Conservation (phyloP, 2,797 vertebrate genomes). For the Sardinella longiceps region DNA sequence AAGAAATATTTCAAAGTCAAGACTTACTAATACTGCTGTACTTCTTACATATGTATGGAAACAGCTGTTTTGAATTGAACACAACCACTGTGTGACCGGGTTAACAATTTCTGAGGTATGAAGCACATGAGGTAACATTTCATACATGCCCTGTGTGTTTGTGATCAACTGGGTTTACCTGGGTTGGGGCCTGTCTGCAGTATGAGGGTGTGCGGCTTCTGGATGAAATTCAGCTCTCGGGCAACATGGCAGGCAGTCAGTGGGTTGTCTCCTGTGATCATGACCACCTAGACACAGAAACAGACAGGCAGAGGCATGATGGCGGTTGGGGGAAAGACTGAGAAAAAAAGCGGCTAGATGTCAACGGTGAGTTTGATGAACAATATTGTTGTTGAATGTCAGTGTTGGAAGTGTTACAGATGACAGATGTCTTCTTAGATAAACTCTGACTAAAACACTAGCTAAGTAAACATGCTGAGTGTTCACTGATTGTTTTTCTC, state of each 20-base stretch:
- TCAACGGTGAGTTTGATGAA: neutral
- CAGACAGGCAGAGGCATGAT: conserved; percentile 5
- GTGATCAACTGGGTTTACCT: conserved; percentile 63
- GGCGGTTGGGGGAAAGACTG: neutral
- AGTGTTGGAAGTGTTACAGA: neutral
- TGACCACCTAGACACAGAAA: conserved; percentile 92
- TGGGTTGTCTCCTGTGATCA: conserved; percentile 97
- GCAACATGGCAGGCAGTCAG: conserved; percentile 96
- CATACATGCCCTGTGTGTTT: neutral
- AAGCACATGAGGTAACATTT: neutral
- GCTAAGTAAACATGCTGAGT: neutral
- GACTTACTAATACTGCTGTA: neutral
- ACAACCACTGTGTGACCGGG: conserved; percentile 20
- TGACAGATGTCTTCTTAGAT: no score
- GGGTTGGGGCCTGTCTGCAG: conserved; percentile 73
- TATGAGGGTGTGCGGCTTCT: conserved; percentile 85
- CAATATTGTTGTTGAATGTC: neutral
- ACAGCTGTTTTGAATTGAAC: neutral
- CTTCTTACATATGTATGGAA: no score
- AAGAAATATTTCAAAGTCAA: neutral
- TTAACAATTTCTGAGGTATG: neutral
- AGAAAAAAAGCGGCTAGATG: neutral
- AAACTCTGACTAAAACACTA: no score
- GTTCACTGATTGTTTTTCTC: neutral
- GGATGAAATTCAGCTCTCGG: conserved; percentile 90